Base-by-base conservation (phyloP, 2,113 vertebrate species). In the Dipodomys merriami region DNA sequence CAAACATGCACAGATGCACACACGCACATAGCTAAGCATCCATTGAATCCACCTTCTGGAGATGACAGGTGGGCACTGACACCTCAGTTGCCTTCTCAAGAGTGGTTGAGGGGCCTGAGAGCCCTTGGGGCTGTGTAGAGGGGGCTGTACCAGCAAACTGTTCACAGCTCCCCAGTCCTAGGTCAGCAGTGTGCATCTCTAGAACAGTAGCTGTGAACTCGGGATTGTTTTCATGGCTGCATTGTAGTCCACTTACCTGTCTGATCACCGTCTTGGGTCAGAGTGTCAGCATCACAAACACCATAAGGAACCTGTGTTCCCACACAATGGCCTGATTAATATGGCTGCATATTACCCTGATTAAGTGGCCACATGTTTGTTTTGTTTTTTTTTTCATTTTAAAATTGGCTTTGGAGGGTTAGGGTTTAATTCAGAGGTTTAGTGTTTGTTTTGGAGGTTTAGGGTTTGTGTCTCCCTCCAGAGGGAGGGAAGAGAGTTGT, bases 161-260 rank as follows among this genome's bases (percentile, higher is more conserved):
- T 35, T 2, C 2, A 25, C 7, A 30, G 46, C 49, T 25, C 60
- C 60, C 5, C 12, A 23, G 10, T 39, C 73, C 53, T 78, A 39
- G 23, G 23, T 72, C 64, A 13, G 6, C 20, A 1, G 46, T 68
- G 19, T 69, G 1, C 64, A 10, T 79, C 65, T 62, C 57, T 39
- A 30, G 23, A 46, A 46, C 3, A 0, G 0, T 20, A 20, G 6
- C 60, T n/a, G 4, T 19, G 27, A 4, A 13, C 6, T 3, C 0
- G 15, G 0, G 0, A 9, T 27, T 13, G 18, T 44, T 46, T 27
- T 30, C 13, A 0, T 0, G 22, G 30, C 74, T 20, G 39, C 1
- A 0, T 20, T 5, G 15, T 2, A 23, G 62, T 23, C 73, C 29
- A 13, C 53, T 57, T 57, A 57, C 53, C 53, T 57, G 53, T 57